These are phyloP conservation scores for Plecturocebus donacophilus DNA, from an alignment of 2,113 vertebrate genomes.

Conservation along the genomic window DNA sequence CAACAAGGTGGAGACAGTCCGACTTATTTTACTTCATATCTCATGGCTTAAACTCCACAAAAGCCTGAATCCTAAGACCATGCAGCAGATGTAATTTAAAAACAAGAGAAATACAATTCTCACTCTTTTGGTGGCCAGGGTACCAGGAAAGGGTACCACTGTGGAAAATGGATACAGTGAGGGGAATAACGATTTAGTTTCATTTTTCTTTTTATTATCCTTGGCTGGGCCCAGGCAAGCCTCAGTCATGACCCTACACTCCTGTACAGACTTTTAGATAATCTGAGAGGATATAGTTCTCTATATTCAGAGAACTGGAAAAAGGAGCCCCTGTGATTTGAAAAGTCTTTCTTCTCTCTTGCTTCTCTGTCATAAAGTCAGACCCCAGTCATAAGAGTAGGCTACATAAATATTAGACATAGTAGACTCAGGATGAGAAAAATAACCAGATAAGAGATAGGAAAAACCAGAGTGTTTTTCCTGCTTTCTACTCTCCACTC, in stretches of 20 bases:
- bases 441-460: background rate
- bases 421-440: background rate
- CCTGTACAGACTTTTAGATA: background rate
- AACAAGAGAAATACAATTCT: background rate
- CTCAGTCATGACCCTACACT: background rate
- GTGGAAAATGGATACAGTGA: background rate
- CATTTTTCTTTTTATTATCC: background rate
- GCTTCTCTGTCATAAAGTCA: background rate
- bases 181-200: background rate
- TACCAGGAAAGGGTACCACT: background rate
- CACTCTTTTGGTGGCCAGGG: background rate
- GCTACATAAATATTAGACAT: background rate
- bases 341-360: background rate
- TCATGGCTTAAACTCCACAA: background rate
- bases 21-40: background rate
- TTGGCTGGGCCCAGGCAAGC: background rate
- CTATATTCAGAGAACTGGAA: background rate
- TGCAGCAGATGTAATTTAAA: background rate
- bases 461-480: background rate
- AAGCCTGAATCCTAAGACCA: background rate
- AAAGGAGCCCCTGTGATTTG: background rate
- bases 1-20: background rate
- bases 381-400: background rate
- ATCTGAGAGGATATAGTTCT: background rate
- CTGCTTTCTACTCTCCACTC: background rate